Evolutionary conservation across 2,113 vertebrate species (phyloP).

Genomic region (Phalacrocorax aristotelis): DNA sequence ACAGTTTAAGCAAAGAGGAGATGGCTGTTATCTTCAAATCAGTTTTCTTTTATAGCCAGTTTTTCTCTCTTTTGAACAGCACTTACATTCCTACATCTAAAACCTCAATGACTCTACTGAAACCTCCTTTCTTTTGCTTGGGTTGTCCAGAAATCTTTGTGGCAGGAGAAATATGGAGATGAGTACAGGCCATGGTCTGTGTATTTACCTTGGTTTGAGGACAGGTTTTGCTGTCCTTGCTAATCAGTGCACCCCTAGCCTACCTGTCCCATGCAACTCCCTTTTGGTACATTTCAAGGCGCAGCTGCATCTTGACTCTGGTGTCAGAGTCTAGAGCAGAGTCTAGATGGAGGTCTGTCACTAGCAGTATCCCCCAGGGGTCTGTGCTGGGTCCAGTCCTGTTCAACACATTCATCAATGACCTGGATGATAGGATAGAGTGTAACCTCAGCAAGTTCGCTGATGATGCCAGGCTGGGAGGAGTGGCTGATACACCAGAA

Average conservation of each 20-base stretch:
- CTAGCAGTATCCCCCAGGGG: no score
- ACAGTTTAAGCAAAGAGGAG: neutral
- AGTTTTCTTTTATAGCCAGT: neutral
- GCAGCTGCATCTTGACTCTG: neutral
- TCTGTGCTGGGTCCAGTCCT: no score
- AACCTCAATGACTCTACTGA: neutral
- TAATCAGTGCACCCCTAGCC: neutral
- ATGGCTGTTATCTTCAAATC: neutral
- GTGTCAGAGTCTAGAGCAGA: no score
- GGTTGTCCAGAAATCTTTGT: neutral
- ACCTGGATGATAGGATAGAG: no score
- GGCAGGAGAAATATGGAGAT: neutral
- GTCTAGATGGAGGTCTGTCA: no score
- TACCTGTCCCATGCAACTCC: neutral
- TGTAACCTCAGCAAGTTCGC: no score
- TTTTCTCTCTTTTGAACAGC: neutral
- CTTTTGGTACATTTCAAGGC: neutral
- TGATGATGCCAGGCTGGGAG: no score
- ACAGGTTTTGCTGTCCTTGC: neutral
- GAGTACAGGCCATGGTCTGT: neutral
- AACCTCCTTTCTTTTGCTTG: neutral
- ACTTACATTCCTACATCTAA: neutral
- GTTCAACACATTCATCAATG: no score
- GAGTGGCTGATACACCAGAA: no score
- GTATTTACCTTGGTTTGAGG: neutral